Evolutionary conservation across 2,797 vertebrate genomes (phyloP).

Genomic region (Acomys russatus): DNA sequence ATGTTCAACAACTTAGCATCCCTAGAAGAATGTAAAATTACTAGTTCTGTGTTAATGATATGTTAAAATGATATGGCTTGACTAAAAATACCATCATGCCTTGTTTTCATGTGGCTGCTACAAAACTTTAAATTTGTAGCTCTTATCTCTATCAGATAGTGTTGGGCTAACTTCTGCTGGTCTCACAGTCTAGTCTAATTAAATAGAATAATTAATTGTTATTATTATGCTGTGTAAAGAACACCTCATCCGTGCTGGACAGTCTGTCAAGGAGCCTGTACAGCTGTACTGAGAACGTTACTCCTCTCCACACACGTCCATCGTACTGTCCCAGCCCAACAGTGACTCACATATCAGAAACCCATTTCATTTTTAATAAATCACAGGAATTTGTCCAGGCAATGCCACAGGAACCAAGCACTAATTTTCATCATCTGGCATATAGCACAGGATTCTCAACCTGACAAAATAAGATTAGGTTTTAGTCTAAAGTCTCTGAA

Average conservation of each 20-base stretch:
- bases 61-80: slow-evolving; percentile 6
- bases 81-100: slow-evolving; percentile 21
- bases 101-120: slow-evolving; percentile 37
- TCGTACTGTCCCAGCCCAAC: slow-evolving; percentile 53
- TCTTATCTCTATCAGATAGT: slow-evolving; percentile 29
- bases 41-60: slow-evolving; percentile 43
- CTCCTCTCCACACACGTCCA: slow-evolving; percentile 54
- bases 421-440: slow-evolving; percentile 32
- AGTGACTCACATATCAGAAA: slow-evolving; percentile 54
- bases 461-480: slow-evolving; percentile 48
- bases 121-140: slow-evolving; percentile 29
- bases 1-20: neutral
- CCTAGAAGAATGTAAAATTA: neutral
- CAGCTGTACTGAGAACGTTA: neutral
- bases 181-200: slow-evolving; percentile 52
- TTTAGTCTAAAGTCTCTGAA: slow-evolving; percentile 55
- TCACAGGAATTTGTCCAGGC: slow-evolving; percentile 20
- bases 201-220: neutral
- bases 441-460: neutral
- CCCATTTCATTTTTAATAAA: slow-evolving; percentile 59
- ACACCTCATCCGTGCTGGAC: slow-evolving; percentile 1
- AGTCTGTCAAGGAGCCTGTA: slow-evolving; percentile 18
- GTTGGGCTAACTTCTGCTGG: neutral
- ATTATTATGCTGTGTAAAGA: neutral
- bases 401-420: slow-evolving; percentile 5